phyloP scores from a whole-genome alignment of 1,140 invertebrate genomes.

The Drosophila micromelanica region DNA sequence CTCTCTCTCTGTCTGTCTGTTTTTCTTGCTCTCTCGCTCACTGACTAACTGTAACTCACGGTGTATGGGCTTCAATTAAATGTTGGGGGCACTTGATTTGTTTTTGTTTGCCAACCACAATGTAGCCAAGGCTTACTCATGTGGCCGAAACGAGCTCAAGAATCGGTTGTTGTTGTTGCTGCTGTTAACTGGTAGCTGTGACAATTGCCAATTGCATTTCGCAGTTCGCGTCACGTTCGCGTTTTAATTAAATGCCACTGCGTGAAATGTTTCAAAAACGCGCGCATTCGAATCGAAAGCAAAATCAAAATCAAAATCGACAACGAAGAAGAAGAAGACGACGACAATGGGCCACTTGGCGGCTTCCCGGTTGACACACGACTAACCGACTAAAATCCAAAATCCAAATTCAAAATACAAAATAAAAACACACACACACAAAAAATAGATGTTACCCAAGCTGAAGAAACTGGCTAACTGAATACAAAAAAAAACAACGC shows the following conservation, averaged over 20 bases:
- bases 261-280: constrained; percentile 10
- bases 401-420: constrained; percentile 59
- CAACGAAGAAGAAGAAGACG: constrained; percentile 15
- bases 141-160: constrained; percentile 1
- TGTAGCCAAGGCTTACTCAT: constrained; percentile 13
- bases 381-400: constrained; percentile 66
- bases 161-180: not conserved
- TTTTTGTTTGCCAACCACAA: constrained; percentile 25
- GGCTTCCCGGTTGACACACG: constrained; percentile 77
- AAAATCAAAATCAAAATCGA: constrained; percentile 46
- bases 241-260: constrained; percentile 59
- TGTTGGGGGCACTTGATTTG: constrained; percentile 41
- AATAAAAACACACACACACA: constrained; percentile 52
- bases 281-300: constrained; percentile 49
- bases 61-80: constrained; percentile 23
- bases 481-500: too few species aligned
- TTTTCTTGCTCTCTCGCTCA: not conserved
- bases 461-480: constrained; percentile 35
- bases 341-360: constrained; percentile 45
- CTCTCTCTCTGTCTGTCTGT: not conserved
- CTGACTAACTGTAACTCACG: not conserved
- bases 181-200: constrained; percentile 14
- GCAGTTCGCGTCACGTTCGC: constrained; percentile 48
- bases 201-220: constrained; percentile 29
- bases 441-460: constrained; percentile 76